phyloP scores from a whole-genome alignment of 2,113 vertebrate species.

The Cyanoderma ruficeps region DNA sequence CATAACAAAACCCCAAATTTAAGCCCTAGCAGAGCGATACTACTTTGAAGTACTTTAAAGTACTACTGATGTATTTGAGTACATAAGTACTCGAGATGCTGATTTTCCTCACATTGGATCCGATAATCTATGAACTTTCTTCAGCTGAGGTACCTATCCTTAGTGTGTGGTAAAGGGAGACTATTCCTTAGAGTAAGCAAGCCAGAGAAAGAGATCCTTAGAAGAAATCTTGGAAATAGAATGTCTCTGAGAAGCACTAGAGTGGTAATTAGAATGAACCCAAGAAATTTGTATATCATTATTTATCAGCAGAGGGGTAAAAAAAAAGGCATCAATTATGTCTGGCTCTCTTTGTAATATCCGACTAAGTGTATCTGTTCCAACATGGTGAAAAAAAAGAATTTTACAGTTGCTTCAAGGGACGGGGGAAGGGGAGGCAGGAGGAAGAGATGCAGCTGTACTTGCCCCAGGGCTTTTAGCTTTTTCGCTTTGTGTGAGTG shows the following conservation, averaged over 20 bases:
- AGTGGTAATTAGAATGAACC: neutral
- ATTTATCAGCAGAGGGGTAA: conserved; percentile 5
- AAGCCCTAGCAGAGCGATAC: neutral
- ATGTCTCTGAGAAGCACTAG: neutral
- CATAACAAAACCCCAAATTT: neutral
- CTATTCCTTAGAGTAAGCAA: neutral
- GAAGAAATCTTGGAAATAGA: neutral
- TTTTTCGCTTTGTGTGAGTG: neutral
- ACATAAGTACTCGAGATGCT: neutral
- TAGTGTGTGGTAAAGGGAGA: neutral
- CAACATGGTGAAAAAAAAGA: neutral
- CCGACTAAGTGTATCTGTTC: neutral
- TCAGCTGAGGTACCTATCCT: neutral
- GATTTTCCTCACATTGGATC: neutral
- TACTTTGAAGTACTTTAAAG: neutral
- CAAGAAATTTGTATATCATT: neutral
- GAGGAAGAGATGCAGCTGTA: neutral
- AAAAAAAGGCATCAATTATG: neutral
- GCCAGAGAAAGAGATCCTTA: neutral
- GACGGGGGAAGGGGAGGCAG: neutral
- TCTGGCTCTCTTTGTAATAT: neutral
- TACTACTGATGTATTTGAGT: neutral
- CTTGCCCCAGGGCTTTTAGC: conserved; percentile 16
- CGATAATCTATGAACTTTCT: neutral
- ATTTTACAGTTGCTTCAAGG: neutral